Evolutionary conservation across 1,140 invertebrate genomes (phyloP), one percentile per base, ranked within the genome.

Genomic region (Bombus affinis): DNA sequence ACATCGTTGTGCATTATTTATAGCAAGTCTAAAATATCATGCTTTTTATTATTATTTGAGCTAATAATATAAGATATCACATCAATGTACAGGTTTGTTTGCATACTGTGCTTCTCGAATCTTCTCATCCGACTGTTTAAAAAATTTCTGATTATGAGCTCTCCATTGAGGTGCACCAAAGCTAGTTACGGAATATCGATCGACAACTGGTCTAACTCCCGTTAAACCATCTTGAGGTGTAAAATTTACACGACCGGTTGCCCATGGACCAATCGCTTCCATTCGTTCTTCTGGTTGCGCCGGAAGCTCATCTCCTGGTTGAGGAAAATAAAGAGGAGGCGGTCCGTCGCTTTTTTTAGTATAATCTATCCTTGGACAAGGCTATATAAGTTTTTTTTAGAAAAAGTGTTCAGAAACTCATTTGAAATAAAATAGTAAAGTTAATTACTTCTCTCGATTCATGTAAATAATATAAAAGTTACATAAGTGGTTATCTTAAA

Each of bases 181-280:
- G 83, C 96, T 95, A 22, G 97, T 97, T 35, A 97, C 95, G 1
- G 97, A 97, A 92, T 98, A 97, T 91, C 96, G 97, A 94, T 97
- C 97, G 1, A 97, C 97, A 0, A 96, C 95, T 0, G 97, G 97
- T 86, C 97, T 95, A 0, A 97, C 96, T 3, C 97, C 97, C 3
- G 97, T 97, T 84, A 97, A 94, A 10, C 95, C 96, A 35, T 95
- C 96, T 44, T 96, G 94, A 3, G 97, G 97, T 59, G 96, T 96
- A 96, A 96, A 97, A 92, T 97, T 96, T 0, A 97, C 95, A 77
- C 96, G 96, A 13, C 97, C 97, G 3, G 97, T 96, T 4, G 96
- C 96, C 94, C 97, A 97, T 25, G 97, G 97, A 59, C 96, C 97
- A 35, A 97, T 91, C 9, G 96, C 93, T 76, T 94, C 95, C 92